Evolutionary conservation across 2,888 invertebrate genomes (phyloP).

Genomic region (Erynnis tages): DNA sequence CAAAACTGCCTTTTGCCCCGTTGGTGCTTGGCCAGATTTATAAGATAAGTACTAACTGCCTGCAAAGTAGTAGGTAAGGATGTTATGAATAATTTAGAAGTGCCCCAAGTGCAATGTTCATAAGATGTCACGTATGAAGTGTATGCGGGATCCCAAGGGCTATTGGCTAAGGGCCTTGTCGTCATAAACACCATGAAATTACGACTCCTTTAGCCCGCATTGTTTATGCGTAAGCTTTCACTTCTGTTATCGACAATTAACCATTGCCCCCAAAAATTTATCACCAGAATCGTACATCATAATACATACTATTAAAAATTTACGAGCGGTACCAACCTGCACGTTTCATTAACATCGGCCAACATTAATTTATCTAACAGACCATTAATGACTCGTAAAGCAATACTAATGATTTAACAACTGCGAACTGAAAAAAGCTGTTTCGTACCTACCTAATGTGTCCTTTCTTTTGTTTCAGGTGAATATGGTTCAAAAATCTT

Average conservation of each 20-base stretch:
- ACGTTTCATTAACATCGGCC: constrained; percentile 21
- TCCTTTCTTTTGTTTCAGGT: constrained; percentile 30
- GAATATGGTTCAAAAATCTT: constrained; percentile 5
- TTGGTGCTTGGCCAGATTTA: no score
- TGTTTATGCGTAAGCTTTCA: constrained; percentile 34
- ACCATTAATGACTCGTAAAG: constrained; percentile 23
- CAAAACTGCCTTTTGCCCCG: no score
- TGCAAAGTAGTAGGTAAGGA: no score
- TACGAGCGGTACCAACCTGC: constrained; percentile 20
- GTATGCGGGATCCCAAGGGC: constrained; percentile 11
- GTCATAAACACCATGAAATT: constrained; percentile 34
- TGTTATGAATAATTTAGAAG: background rate
- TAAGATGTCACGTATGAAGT: constrained; percentile 30
- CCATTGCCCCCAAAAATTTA: constrained; percentile 22
- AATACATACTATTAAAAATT: constrained; percentile 26
- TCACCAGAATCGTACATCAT: constrained; percentile 25
- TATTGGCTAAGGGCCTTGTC: constrained; percentile 31
- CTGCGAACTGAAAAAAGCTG: background rate
- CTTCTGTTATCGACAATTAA: constrained; percentile 28
- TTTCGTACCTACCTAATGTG: background rate
- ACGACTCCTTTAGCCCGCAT: constrained; percentile 32
- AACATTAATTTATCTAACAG: constrained; percentile 24
- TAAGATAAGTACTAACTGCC: background rate
- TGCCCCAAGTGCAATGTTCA: constrained; percentile 20
- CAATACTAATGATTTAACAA: constrained; percentile 23